phyloP scores from a whole-genome alignment of 2,888 invertebrate species.

The Plagiodera versicolora region DNA sequence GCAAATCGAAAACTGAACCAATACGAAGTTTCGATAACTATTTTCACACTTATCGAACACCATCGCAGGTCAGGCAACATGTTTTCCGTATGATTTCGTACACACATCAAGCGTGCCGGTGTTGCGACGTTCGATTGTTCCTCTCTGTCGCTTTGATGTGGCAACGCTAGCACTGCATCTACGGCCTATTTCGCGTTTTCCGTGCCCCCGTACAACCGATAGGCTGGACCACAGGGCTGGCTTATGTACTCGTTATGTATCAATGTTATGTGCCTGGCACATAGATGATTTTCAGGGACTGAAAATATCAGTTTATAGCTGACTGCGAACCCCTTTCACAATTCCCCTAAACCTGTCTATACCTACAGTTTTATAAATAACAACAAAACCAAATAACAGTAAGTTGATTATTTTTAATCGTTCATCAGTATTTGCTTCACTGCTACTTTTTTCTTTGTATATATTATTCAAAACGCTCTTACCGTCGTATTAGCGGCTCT shows the following conservation, averaged over 20 bases:
- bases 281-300: constrained; percentile 36
- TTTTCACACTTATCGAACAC: constrained; percentile 39
- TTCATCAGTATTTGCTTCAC: background rate
- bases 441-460: background rate
- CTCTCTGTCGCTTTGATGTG: constrained; percentile 30
- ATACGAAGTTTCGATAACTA: constrained; percentile 35
- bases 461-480: no score
- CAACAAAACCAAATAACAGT: constrained; percentile 41
- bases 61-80: constrained; percentile 34
- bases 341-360: constrained; percentile 53
- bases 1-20: constrained; percentile 15
- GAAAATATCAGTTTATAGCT: constrained; percentile 56
- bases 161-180: constrained; percentile 26
- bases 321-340: constrained; percentile 55
- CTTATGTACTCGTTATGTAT: constrained; percentile 34
- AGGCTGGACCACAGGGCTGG: constrained; percentile 39
- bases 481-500: no score
- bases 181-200: constrained; percentile 23
- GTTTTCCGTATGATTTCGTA: constrained; percentile 38
- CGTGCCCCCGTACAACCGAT: constrained; percentile 37
- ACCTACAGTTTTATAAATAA: constrained; percentile 53
- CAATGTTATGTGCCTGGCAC: constrained; percentile 32
- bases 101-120: constrained; percentile 36
- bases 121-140: constrained; percentile 29
- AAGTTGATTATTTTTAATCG: constrained; percentile 32